A percentile compares a stretch with the other conserved stretches of the same genome.
Conservation (phyloP, 2,888 invertebrate species). For the Blastobasis adustella region DNA sequence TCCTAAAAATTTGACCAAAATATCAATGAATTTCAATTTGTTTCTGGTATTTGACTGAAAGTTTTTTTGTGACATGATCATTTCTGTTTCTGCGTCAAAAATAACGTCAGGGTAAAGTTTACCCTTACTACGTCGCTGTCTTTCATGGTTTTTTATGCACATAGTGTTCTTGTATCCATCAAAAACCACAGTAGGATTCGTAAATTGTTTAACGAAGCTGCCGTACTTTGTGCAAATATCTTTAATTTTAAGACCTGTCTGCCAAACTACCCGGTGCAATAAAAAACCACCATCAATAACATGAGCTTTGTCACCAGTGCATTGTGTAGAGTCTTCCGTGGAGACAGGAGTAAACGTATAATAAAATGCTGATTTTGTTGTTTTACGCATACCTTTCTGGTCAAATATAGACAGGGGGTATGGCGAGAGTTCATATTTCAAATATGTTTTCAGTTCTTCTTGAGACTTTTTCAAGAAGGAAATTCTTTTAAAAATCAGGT, state of each 20-base stretch:
- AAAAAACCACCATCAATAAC: slow-evolving; percentile 17
- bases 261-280: background rate
- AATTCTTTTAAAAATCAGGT: slow-evolving; percentile 19
- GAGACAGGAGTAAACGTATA: slow-evolving; percentile 15
- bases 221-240: slow-evolving; percentile 17
- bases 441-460: slow-evolving; percentile 18
- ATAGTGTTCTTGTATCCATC: slow-evolving; percentile 12
- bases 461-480: slow-evolving; percentile 17
- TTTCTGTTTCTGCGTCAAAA: background rate
- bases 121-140: background rate
- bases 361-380: slow-evolving; percentile 22
- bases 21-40: background rate
- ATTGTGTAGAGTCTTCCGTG: slow-evolving; percentile 13
- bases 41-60: background rate
- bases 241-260: background rate
- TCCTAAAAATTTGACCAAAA: no score
- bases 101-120: background rate
- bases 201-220: slow-evolving; percentile 20
- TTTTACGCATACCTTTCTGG: slow-evolving; percentile 22
- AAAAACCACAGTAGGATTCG: slow-evolving; percentile 28
- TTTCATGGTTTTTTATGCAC: background rate
- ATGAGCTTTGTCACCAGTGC: background rate
- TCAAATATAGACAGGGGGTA: slow-evolving; percentile 21
- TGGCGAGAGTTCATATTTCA: slow-evolving; percentile 20
- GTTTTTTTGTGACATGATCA: background rate